phyloP scores from a whole-genome alignment of 2,888 invertebrate species.

The Acleris holmiana region DNA sequence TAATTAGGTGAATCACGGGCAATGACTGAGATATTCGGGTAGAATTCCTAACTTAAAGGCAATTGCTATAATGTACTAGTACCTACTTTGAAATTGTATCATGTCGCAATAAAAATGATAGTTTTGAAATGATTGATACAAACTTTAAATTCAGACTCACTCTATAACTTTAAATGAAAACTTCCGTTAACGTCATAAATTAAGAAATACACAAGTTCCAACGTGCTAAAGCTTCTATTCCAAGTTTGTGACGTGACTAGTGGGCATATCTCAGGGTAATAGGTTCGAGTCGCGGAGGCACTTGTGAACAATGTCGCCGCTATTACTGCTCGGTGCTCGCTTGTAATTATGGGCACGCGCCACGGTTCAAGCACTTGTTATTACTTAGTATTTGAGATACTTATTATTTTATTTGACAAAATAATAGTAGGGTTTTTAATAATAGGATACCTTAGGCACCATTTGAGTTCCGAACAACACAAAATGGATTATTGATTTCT shows the following conservation, averaged over 20 bases:
- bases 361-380: constrained; percentile 11
- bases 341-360: constrained; percentile 43
- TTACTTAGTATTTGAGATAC: not conserved
- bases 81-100: no score
- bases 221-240: constrained; percentile 37
- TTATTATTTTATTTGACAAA: no score
- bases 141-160: no score
- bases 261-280: constrained; percentile 50
- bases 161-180: not conserved
- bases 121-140: no score
- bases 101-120: no score
- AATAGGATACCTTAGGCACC: not conserved
- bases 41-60: no score
- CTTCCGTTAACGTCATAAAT: not conserved
- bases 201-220: constrained; percentile 47
- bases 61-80: no score
- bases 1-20: no score
- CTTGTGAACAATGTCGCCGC: constrained; percentile 43
- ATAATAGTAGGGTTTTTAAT: no score
- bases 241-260: constrained; percentile 58
- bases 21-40: no score
- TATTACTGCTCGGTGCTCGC: constrained; percentile 16
- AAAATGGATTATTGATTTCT: not conserved
- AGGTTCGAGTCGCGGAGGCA: constrained; percentile 40
- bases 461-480: not conserved